Evolutionary conservation across 1,140 invertebrate species (phyloP), one percentile per base, ranked within the genome.

Genomic region (Fopius arisanus): DNA sequence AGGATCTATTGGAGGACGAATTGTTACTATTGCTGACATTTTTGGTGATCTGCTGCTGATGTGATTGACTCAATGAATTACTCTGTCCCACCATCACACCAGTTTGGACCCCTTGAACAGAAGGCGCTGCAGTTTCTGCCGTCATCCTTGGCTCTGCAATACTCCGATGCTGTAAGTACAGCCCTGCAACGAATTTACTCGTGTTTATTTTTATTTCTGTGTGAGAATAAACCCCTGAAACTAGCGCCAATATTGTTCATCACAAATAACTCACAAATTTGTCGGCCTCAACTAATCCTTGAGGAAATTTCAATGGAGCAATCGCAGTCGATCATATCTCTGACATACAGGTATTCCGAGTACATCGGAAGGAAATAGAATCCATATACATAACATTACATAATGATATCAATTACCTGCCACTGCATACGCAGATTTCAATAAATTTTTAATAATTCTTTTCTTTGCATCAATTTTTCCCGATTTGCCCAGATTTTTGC

Each of bases 91-190:
- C 79, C 84, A 86, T 86, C 83, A 85, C 81, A 82, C 87, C 89
- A 68, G 67, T 74, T 84, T 86, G 81, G 79, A 86, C 86, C 80
- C 88, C 85, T 86, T 89, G 86, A 88, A 87, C 83, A 76, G 82
- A 84, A 59, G 83, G 83, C 74, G 87, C 89, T 89, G 90, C 91
- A 83, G 90, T 89, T 88, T 91, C 90, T 86, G 90, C 90, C 81
- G 91, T 91, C 92, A 92, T 92, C 83, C 90, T 91, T 86, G 91
- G 91, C 88, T 94, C 92, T 85, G 94, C 93, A 88, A 91, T 93
- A 89, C 92, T 93, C 88, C 92, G 43, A 48, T 48, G 43, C 43
- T 48, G 93, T 89, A 94, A 89, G 82, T 94, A 93, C 88, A 94
- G 90, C 87, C 93, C 93, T 94, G 88, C 7, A 89, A 91, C 83